phyloP scores from a whole-genome alignment of 2,797 vertebrate genomes.

The Alectoris magna region DNA sequence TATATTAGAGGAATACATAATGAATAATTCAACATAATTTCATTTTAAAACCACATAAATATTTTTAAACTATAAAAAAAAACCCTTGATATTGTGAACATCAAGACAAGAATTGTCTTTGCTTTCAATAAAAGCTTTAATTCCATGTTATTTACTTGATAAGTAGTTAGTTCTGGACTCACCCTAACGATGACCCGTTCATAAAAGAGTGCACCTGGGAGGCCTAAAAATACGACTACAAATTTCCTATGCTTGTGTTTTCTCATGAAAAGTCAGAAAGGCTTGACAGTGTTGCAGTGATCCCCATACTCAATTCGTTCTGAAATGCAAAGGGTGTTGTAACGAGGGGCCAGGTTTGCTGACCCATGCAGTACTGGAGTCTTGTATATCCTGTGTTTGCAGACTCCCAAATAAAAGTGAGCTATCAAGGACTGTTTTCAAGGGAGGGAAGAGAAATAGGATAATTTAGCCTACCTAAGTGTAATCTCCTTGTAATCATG shows the following conservation, averaged over 20 bases:
- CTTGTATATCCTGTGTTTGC: neutral
- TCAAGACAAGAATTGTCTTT: neutral
- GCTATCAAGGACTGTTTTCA: neutral
- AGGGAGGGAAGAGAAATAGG: neutral
- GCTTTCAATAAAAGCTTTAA: neutral
- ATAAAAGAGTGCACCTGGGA: neutral
- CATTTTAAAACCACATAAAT: neutral
- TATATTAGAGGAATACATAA: neutral
- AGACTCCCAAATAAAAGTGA: neutral
- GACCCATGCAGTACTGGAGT: neutral
- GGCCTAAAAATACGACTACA: neutral
- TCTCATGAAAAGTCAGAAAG: neutral
- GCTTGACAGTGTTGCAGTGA: neutral
- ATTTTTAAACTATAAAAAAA: neutral
- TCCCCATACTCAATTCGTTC: neutral
- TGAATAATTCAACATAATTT: neutral
- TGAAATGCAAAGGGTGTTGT: accelerated
- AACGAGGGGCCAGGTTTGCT: neutral
- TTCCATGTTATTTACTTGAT: neutral
- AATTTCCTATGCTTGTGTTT: neutral
- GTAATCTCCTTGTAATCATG: neutral
- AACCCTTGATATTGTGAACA: neutral
- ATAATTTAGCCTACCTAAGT: neutral
- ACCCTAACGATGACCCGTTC: neutral
- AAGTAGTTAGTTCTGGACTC: neutral